A percentile compares a stretch with the other conserved stretches of the same genome.
Conservation (phyloP, 2,113 vertebrate species). For the Myotis yumanensis region DNA sequence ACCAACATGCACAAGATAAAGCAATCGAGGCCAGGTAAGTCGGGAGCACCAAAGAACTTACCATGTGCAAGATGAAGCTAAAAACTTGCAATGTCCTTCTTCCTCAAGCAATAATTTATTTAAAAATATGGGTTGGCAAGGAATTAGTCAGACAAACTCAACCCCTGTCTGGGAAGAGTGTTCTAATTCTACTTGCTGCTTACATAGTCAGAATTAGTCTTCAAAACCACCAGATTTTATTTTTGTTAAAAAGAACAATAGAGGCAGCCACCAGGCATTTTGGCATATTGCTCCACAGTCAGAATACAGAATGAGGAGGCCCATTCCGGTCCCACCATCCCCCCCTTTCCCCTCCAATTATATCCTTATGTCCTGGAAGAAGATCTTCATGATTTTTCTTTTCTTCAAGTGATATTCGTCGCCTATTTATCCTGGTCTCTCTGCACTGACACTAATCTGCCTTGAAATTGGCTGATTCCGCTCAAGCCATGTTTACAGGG, state of each 20-base stretch:
- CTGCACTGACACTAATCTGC: slow-evolving; percentile 81
- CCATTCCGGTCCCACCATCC: background rate
- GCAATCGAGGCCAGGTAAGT: background rate
- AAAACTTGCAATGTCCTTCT: background rate
- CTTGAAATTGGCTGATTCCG: slow-evolving; percentile 86
- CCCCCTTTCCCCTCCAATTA: background rate
- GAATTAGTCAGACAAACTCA: slow-evolving; percentile 57
- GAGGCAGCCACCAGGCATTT: background rate
- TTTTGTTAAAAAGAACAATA: background rate
- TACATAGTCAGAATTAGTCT: background rate
- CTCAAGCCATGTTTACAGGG: slow-evolving; percentile 79
- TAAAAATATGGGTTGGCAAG: slow-evolving; percentile 37
- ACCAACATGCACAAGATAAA: background rate
- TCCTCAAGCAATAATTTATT: background rate
- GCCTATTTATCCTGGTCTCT: slow-evolving; percentile 78
- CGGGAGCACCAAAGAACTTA: background rate
- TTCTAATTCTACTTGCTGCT: slow-evolving; percentile 44
- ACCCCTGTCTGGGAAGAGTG: background rate
- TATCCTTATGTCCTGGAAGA: background rate
- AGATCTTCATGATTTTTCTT: slow-evolving; percentile 69
- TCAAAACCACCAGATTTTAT: background rate
- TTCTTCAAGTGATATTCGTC: slow-evolving; percentile 72
- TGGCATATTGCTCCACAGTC: background rate
- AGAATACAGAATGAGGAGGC: slow-evolving; percentile 1
- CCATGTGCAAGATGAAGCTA: background rate